These are phyloP conservation scores for Eupelmus urozonus DNA, from an alignment of 2,888 invertebrate species.

Conservation along the genomic window DNA sequence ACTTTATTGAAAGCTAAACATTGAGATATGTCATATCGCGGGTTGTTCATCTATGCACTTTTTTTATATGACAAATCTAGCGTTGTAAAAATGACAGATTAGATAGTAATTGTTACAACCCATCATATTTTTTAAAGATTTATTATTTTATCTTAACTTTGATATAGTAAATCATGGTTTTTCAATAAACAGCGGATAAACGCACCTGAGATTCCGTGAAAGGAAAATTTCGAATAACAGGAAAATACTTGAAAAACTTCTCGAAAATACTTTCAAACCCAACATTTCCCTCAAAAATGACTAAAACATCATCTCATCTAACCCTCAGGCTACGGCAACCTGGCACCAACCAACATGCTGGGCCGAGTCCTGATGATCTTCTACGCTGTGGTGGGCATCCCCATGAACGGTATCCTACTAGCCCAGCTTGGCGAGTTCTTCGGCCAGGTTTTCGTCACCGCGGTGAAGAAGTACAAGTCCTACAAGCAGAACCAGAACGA, in stretches of 20 bases:
- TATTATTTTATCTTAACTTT: no score
- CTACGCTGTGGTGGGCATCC: conserved; percentile 91
- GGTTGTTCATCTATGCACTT: no score
- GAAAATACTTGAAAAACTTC: no score
- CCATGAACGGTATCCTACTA: conserved; percentile 85
- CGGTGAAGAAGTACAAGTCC: conserved; percentile 89
- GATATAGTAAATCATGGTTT: no score
- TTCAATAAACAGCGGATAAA: not conserved
- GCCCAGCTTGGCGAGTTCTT: conserved; percentile 89
- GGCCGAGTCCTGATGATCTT: conserved; percentile 92
- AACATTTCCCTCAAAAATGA: not conserved
- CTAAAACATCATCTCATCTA: not conserved
- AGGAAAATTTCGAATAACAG: no score
- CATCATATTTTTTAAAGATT: no score
- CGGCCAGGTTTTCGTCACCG: conserved; percentile 82
- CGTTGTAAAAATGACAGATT: no score
- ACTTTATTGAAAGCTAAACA: no score
- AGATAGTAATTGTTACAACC: no score
- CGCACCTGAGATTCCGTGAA: no score
- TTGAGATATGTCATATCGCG: no score
- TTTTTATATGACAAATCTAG: no score
- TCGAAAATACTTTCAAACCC: not conserved
- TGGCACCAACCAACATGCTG: conserved; percentile 89
- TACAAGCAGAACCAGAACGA: conserved; percentile 81
- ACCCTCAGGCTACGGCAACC: conserved; percentile 94